phyloP scores from a whole-genome alignment of 2,113 vertebrate genomes.

The Takifugu flavidus region DNA sequence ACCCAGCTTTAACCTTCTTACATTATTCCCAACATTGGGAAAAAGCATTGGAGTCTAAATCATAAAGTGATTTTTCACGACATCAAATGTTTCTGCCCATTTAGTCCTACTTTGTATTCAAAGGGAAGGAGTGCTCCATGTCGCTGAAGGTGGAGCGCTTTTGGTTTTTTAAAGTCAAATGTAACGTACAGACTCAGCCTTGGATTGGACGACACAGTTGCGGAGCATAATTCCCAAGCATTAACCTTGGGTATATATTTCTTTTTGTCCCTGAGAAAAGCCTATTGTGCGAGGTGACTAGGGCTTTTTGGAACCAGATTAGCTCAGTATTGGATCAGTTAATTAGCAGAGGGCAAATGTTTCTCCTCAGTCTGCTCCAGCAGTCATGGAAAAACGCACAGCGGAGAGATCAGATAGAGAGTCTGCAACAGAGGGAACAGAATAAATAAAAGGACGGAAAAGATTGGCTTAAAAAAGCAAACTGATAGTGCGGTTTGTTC shows the following conservation, averaged over 20 bases:
- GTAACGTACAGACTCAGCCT: neutral
- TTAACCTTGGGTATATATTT: slow-evolving; percentile 11
- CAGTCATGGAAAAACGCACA: slow-evolving; percentile 6
- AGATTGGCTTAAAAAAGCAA: neutral
- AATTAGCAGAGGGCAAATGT: slow-evolving; percentile 29
- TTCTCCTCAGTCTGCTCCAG: slow-evolving; percentile 8
- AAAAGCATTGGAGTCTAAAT: too few species aligned
- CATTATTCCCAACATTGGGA: too few species aligned
- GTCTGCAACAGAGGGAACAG: neutral
- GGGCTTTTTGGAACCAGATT: slow-evolving; percentile 27
- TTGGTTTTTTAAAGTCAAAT: too few species aligned
- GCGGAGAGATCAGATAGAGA: too few species aligned
- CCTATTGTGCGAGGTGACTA: slow-evolving; percentile 26
- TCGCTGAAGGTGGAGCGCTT: too few species aligned
- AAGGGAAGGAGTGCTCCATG: too few species aligned
- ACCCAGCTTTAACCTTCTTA: too few species aligned
- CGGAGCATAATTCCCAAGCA: neutral
- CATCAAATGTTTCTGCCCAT: too few species aligned
- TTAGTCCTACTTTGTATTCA: too few species aligned
- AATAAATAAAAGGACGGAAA: slow-evolving; percentile 2
- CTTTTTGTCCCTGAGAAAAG: slow-evolving; percentile 10
- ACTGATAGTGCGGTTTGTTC: neutral
- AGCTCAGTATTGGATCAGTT: slow-evolving; percentile 29
- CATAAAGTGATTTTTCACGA: too few species aligned
- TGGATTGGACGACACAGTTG: neutral